phyloP scores from a whole-genome alignment of 2,888 invertebrate genomes.

The Merodon equestris region DNA sequence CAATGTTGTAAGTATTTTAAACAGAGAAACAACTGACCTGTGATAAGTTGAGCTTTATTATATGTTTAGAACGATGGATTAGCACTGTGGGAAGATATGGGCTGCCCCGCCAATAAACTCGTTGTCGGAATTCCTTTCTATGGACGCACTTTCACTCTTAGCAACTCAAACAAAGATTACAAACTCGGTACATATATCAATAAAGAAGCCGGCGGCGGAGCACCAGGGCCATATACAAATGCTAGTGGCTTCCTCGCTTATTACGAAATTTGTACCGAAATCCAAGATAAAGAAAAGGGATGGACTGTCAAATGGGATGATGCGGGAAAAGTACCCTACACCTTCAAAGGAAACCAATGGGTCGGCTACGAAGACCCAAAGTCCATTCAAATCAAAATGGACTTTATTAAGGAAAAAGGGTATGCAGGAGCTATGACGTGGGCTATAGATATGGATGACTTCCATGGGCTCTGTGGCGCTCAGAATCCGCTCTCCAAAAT shows the following conservation, averaged over 20 bases:
- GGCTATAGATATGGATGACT: constrained; percentile 95
- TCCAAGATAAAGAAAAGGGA: constrained; percentile 84
- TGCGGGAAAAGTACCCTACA: constrained; percentile 89
- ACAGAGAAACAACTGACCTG: background rate
- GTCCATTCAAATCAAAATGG: constrained; percentile 93
- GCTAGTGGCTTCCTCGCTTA: constrained; percentile 93
- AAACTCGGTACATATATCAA: constrained; percentile 92
- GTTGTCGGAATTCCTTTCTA: constrained; percentile 95
- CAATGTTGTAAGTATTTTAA: constrained; percentile 89
- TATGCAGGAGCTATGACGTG: constrained; percentile 94
- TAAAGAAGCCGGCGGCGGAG: constrained; percentile 93
- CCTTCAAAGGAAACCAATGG: constrained; percentile 93
- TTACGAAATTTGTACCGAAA: constrained; percentile 90
- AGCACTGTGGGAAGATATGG: constrained; percentile 92
- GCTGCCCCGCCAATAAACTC: constrained; percentile 91
- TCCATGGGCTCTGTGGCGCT: constrained; percentile 89
- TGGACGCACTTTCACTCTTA: constrained; percentile 90
- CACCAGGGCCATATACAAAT: constrained; percentile 90
- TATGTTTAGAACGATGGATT: constrained; percentile 88
- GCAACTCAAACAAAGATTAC: constrained; percentile 90
- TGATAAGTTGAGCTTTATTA: background rate
- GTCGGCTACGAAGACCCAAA: constrained; percentile 91
- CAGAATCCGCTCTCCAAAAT: constrained; percentile 87
- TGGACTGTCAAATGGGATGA: constrained; percentile 94
- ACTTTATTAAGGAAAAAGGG: constrained; percentile 90